Percentiles rank a stretch among this genome's conserved stretches.
Evolutionary conservation across 2,888 invertebrate species (phyloP).

Genomic region (Watsonalla cultraria): DNA sequence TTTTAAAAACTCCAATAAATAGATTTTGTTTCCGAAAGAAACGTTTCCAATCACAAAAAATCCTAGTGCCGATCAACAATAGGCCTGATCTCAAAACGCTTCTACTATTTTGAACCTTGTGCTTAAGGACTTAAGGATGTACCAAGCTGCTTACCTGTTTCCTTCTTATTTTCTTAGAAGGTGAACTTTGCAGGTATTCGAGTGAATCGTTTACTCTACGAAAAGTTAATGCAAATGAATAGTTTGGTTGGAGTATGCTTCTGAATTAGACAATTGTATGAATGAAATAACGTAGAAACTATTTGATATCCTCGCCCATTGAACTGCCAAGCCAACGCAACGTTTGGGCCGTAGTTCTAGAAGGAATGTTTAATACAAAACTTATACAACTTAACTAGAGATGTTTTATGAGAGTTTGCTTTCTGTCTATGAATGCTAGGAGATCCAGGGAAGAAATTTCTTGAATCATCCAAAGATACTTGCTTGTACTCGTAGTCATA

Average conservation of each 20-base stretch:
- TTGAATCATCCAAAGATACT: too few species aligned
- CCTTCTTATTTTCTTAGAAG: conserved; percentile 20
- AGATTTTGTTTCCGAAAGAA: conserved; percentile 38
- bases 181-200: conserved; percentile 16
- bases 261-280: neutral
- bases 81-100: conserved; percentile 15
- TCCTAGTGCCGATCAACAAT: conserved; percentile 21
- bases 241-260: too few species aligned
- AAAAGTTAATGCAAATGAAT: too few species aligned
- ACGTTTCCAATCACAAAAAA: conserved; percentile 52
- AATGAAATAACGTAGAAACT: neutral
- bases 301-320: neutral
- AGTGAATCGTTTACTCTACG: conserved; percentile 26
- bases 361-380: too few species aligned
- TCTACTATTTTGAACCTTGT: conserved; percentile 18
- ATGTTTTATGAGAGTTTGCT: too few species aligned
- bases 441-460: too few species aligned
- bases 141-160: conserved; percentile 5
- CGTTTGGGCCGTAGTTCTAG: too few species aligned
- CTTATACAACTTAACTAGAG: too few species aligned
- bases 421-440: too few species aligned
- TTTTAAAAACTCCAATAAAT: conserved; percentile 53
- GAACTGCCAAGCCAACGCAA: neutral
- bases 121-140: conserved; percentile 8
- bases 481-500: too few species aligned